These are phyloP conservation scores for Craniophora ligustri DNA, from an alignment of 2,888 invertebrate genomes.

Conservation along the genomic window DNA sequence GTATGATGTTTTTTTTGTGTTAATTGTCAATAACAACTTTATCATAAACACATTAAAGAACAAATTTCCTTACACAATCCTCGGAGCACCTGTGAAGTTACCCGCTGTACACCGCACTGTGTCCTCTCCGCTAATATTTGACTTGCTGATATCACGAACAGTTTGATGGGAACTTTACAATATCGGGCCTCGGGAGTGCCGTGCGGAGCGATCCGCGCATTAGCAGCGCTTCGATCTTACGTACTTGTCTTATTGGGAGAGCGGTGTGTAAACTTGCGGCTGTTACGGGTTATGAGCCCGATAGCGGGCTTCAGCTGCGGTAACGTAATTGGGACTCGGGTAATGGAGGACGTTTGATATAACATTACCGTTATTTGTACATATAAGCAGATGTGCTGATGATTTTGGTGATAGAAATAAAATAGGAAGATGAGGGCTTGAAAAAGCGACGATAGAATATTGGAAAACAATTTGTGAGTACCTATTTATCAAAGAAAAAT, in stretches of 20 bases:
- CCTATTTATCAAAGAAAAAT: too few species aligned
- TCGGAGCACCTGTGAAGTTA: slow-evolving; percentile 22
- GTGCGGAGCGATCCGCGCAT: slow-evolving; percentile 39
- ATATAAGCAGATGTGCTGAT: background rate
- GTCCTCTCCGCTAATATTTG: slow-evolving; percentile 51
- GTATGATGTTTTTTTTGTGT: too few species aligned
- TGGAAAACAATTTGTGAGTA: too few species aligned
- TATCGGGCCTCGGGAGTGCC: slow-evolving; percentile 57
- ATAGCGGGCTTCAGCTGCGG: slow-evolving; percentile 23
- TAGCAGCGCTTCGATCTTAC: slow-evolving; percentile 49
- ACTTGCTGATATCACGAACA: slow-evolving; percentile 65
- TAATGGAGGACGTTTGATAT: slow-evolving; percentile 9
- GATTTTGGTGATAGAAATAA: background rate
- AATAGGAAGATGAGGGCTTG: background rate
- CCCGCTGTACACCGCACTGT: slow-evolving; percentile 12
- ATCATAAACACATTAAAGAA: too few species aligned
- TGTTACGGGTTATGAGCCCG: slow-evolving; percentile 13
- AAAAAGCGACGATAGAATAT: background rate
- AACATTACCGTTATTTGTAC: background rate
- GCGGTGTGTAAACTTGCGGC: slow-evolving; percentile 21
- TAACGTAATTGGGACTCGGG: slow-evolving; percentile 16
- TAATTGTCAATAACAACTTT: too few species aligned
- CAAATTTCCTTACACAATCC: too few species aligned
- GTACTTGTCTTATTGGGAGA: slow-evolving; percentile 41
- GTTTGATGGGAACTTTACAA: slow-evolving; percentile 65